These are phyloP conservation scores for Drosophila trichaetosa DNA, from an alignment of 2,888 invertebrate species.

Conservation along the genomic window DNA sequence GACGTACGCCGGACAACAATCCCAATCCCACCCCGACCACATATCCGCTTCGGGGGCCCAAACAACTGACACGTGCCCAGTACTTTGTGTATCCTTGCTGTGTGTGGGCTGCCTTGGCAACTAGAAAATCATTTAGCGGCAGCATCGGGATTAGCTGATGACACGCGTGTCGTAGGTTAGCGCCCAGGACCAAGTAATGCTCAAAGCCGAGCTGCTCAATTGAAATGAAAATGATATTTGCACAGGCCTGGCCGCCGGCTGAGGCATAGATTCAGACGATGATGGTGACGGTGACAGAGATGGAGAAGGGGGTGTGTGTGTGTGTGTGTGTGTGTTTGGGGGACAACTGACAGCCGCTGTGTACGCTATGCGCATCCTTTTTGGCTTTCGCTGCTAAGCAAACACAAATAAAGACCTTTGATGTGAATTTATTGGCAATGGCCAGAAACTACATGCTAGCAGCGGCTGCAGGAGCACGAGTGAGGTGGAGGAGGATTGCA, in stretches of 20 bases:
- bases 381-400: constrained; percentile 78
- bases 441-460: constrained; percentile 45
- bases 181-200: constrained; percentile 40
- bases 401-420: constrained; percentile 81
- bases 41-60: constrained; percentile 40
- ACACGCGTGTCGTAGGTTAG: constrained; percentile 77
- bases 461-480: background rate
- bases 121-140: constrained; percentile 84
- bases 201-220: constrained; percentile 73
- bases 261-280: constrained; percentile 9
- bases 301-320: background rate
- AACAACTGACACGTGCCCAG: constrained; percentile 81
- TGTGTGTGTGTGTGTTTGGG: background rate
- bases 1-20: constrained; percentile 41
- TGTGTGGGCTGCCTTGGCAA: constrained; percentile 68
- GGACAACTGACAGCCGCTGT: constrained; percentile 30
- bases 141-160: constrained; percentile 81
- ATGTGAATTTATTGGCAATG: constrained; percentile 79
- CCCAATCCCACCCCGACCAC: constrained; percentile 17
- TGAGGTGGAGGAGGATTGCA: background rate
- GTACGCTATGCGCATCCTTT: constrained; percentile 66
- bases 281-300: constrained; percentile 20
- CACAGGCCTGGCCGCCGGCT: constrained; percentile 66
- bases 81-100: constrained; percentile 55
- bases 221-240: constrained; percentile 83